Percentiles rank a stretch among this genome's conserved stretches.
Conservation (phyloP, 2,113 vertebrate genomes). For the Leucosticte australis region DNA sequence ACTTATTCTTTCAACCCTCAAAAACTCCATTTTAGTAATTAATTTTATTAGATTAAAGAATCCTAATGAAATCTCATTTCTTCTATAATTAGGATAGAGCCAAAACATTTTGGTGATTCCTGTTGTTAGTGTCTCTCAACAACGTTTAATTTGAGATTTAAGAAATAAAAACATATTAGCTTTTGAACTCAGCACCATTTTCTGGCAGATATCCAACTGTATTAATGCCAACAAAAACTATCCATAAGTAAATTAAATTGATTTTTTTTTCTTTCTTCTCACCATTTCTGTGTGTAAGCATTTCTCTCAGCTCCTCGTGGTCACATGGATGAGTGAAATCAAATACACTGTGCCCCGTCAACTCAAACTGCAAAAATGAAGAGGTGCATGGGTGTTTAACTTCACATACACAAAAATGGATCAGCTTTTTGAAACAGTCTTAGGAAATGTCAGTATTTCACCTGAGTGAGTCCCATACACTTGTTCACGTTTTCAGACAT, state of each 20-base stretch:
- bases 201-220: neutral
- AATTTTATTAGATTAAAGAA: neutral
- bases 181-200: neutral
- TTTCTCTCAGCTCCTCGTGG: constrained; percentile 96
- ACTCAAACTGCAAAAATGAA: constrained; percentile 86
- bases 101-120: neutral
- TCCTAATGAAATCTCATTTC: neutral
- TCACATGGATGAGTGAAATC: constrained; percentile 98
- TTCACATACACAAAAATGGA: neutral
- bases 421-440: neutral
- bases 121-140: neutral
- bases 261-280: constrained; percentile 60
- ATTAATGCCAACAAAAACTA: constrained; percentile 11
- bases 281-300: constrained; percentile 93
- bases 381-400: neutral
- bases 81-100: neutral
- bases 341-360: constrained; percentile 95
- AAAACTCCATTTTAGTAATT: neutral
- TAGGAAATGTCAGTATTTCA: constrained; percentile 54
- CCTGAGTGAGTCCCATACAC: constrained; percentile 96
- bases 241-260: constrained; percentile 34
- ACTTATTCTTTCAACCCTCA: neutral
- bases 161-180: neutral
- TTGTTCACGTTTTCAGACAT: constrained; percentile 96
- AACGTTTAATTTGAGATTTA: neutral